Percentiles rank a stretch among this genome's conserved stretches.
Conservation (phyloP, 1,140 invertebrate species). For the Drosophila kikkawai region DNA sequence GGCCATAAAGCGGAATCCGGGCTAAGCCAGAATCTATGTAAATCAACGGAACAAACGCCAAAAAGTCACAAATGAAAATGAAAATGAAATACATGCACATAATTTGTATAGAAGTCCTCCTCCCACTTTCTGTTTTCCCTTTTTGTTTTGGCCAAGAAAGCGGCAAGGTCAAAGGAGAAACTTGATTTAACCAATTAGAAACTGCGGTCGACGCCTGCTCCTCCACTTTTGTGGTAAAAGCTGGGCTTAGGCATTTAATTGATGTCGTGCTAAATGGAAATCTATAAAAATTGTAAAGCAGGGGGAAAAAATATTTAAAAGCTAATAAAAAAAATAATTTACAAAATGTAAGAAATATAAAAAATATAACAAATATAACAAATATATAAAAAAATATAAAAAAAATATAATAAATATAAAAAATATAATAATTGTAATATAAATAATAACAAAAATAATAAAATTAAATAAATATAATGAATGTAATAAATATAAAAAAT, state of each 20-base stretch:
- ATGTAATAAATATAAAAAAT: no score
- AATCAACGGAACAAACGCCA: slow-evolving; percentile 49
- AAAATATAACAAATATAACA: no score
- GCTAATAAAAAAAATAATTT: neutral
- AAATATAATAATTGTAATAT: no score
- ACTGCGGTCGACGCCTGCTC: slow-evolving; percentile 22
- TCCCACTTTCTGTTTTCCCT: neutral
- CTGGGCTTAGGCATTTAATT: slow-evolving; percentile 12
- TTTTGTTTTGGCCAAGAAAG: neutral
- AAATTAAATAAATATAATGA: neutral
- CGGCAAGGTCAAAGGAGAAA: slow-evolving; percentile 11
- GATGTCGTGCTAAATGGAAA: slow-evolving; percentile 3
- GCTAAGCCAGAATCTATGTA: slow-evolving; percentile 26
- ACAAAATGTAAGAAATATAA: no score
- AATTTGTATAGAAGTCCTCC: slow-evolving; percentile 50
- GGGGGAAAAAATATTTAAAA: neutral
- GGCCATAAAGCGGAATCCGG: slow-evolving; percentile 58
- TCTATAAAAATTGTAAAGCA: neutral
- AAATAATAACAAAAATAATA: no score
- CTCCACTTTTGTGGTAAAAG: neutral
- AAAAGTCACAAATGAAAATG: slow-evolving; percentile 56
- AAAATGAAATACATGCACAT: slow-evolving; percentile 70
- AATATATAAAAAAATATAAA: neutral
- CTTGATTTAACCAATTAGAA: slow-evolving; percentile 45
- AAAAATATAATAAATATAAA: neutral